Evolutionary conservation across 2,797 vertebrate species (phyloP).

Genomic region (Lutjanus argentimaculatus): DNA sequence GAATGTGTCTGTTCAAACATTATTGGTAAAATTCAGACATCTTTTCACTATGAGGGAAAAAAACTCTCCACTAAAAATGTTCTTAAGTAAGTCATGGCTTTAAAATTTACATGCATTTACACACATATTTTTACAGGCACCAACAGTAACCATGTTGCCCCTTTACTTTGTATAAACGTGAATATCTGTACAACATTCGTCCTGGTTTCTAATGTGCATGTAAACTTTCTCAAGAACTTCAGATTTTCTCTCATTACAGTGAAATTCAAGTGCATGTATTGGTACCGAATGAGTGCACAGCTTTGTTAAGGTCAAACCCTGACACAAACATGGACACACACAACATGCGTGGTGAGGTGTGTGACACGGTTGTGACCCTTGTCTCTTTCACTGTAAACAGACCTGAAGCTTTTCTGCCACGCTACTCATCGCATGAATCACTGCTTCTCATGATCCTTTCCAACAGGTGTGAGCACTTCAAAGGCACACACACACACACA

Average conservation of each 20-base stretch:
- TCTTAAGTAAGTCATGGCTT: neutral
- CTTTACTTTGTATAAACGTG: too few species aligned
- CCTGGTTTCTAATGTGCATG: neutral
- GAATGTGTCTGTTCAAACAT: too few species aligned
- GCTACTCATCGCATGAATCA: slow-evolving; percentile 65
- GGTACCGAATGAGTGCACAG: slow-evolving; percentile 4
- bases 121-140: neutral
- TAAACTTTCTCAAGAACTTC: slow-evolving; percentile 3
- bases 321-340: neutral
- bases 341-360: slow-evolving; percentile 21
- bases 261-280: slow-evolving; percentile 47
- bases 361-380: slow-evolving; percentile 50
- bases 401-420: slow-evolving; percentile 45
- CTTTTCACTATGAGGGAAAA: too few species aligned
- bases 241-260: neutral
- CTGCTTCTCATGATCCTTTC: slow-evolving; percentile 52
- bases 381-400: slow-evolving; percentile 67
- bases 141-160: neutral
- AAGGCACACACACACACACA: slow-evolving; percentile 36
- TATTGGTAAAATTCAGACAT: too few species aligned
- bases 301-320: slow-evolving; percentile 18
- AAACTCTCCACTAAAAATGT: too few species aligned
- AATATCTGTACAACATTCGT: too few species aligned
- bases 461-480: slow-evolving; percentile 83
- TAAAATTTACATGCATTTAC: neutral